phyloP scores from a whole-genome alignment of 2,113 vertebrate genomes.

The Pterocles orientalis region DNA sequence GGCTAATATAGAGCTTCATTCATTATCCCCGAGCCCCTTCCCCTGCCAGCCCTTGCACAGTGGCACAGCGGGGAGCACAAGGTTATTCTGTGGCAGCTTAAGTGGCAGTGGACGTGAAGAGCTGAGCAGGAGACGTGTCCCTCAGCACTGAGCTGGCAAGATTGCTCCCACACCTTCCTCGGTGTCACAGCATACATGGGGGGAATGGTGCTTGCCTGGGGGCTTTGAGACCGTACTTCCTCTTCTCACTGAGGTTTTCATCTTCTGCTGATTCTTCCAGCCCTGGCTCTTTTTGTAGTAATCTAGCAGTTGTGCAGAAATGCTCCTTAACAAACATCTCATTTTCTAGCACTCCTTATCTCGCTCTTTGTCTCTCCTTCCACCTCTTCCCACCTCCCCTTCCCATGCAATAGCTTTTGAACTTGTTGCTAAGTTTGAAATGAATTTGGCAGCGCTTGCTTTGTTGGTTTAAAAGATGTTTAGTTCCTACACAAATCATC shows the following conservation, averaged over 20 bases:
- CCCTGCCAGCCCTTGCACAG: conserved; percentile 46
- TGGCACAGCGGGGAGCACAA: conserved; percentile 41
- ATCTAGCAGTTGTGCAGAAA: not conserved
- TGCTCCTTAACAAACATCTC: not conserved
- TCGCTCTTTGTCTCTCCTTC: not conserved
- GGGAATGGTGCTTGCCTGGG: not conserved
- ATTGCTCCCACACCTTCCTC: not conserved
- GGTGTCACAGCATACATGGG: accelerated
- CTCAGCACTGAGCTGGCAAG: not conserved
- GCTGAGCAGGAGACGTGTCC: not conserved
- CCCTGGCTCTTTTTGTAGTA: not conserved
- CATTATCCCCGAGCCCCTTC: conserved; percentile 38
- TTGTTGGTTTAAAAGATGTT: not conserved
- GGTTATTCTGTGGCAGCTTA: conserved; percentile 35
- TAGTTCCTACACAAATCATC: not conserved
- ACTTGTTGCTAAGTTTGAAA: not conserved
- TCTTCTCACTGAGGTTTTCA: not conserved
- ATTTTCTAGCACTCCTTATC: not conserved
- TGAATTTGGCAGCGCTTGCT: not conserved
- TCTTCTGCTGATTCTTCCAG: not conserved
- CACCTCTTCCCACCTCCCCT: not conserved
- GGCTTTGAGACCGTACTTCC: accelerated
- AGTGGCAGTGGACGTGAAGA: not conserved
- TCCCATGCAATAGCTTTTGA: not conserved
- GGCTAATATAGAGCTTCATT: conserved; percentile 57